phyloP scores from a whole-genome alignment of 2,797 vertebrate genomes.

The Heterohyrax brucei region DNA sequence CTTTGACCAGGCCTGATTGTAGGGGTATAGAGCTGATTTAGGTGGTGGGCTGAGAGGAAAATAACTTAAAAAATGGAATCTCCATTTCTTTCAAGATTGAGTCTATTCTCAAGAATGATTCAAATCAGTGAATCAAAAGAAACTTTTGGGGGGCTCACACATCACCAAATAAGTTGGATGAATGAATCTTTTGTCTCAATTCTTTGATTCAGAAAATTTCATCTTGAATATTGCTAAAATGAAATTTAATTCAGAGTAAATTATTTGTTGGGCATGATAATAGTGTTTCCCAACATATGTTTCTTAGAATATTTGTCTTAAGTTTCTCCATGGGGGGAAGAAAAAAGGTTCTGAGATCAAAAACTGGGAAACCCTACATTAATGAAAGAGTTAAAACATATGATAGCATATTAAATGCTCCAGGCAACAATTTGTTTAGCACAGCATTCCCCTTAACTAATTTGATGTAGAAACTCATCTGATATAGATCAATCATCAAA shows the following conservation, averaged over 20 bases:
- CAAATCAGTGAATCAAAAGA: neutral
- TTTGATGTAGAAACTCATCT: neutral
- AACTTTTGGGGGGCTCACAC: neutral
- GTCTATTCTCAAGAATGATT: neutral
- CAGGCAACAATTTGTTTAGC: neutral
- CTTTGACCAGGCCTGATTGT: no score
- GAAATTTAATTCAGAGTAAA: conserved; percentile 51
- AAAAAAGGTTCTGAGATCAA: neutral
- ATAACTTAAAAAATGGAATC: neutral
- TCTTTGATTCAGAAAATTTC: conserved; percentile 18
- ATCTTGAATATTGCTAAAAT: neutral
- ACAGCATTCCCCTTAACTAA: conserved; percentile 6
- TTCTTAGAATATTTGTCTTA: conserved; percentile 13
- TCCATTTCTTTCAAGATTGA: neutral
- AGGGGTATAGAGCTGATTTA: neutral
- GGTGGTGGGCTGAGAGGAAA: neutral
- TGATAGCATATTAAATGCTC: neutral
- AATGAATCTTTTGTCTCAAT: neutral
- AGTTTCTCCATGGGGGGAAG: neutral
- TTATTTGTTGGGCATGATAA: neutral
- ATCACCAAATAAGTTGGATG: neutral
- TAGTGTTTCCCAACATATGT: neutral
- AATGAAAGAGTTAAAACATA: neutral
- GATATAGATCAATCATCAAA: neutral
- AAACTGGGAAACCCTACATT: neutral